These are phyloP conservation scores for Teleogryllus occipitalis DNA, from an alignment of 1,140 invertebrate species.

Conservation along the genomic window DNA sequence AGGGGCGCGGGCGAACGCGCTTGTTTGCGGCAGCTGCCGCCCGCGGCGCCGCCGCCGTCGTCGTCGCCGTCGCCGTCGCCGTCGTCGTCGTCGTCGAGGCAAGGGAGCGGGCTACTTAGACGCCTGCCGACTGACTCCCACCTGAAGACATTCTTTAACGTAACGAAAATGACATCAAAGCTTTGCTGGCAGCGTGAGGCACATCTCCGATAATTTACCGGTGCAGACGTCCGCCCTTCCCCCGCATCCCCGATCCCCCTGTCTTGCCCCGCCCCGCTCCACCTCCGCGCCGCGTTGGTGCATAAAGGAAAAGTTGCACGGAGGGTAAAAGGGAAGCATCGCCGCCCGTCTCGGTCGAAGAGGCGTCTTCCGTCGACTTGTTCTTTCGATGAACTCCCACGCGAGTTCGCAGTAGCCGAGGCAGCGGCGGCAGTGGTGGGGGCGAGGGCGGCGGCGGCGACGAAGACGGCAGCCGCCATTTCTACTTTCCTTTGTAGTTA, in stretches of 20 bases:
- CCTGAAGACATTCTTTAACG: slow-evolving; percentile 1
- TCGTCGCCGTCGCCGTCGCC: neutral
- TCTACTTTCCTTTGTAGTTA: neutral
- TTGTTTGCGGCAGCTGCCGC: slow-evolving; percentile 2
- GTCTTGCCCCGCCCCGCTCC: no score
- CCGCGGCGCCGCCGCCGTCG: no score
- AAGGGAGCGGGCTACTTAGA: neutral
- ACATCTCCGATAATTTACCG: neutral
- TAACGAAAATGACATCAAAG: neutral
- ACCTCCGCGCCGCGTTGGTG: no score
- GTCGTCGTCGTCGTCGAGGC: neutral
- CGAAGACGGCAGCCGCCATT: neutral
- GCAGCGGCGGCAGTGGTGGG: no score
- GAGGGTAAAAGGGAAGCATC: neutral
- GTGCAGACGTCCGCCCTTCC: neutral
- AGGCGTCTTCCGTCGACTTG: neutral
- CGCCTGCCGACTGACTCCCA: neutral
- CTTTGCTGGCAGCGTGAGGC: neutral
- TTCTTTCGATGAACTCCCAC: neutral
- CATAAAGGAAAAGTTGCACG: no score
- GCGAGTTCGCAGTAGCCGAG: neutral
- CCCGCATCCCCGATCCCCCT: no score
- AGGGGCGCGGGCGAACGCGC: neutral
- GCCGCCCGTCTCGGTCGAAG: neutral
- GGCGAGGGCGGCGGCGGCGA: no score